Evolutionary conservation across 1,140 invertebrate genomes (phyloP), one percentile per base, ranked within the genome.

Genomic region (Drosophila pallidifrons): DNA sequence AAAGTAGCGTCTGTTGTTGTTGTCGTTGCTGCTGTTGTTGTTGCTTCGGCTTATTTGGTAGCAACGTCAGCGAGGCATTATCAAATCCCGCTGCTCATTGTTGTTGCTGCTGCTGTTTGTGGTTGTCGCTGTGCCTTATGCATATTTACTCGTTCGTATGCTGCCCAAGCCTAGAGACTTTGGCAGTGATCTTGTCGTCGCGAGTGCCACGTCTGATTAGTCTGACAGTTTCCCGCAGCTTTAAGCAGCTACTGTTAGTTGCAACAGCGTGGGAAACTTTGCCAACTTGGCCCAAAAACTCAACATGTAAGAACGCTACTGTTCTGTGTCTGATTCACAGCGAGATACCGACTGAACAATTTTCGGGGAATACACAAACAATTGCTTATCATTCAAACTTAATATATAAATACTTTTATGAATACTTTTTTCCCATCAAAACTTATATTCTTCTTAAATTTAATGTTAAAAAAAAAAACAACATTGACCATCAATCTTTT

Each of bases 161-260:
- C 51, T 69, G 77, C 61, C 60, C 32, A 35, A 63, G 38, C 35
- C 67, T 16, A 63, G 15, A 49, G 8, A 43, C 61, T 74, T 52
- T 89, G 80, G 85, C 80, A 89, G 77, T 88, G 83, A 88, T 88
- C 83, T 88, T 88, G 83, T 88, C 85, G 69, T 30, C 49, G 54
- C 71, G 65, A 83, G 80, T 88, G 69, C 69, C 81, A 75, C 81
- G 81, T 85, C 85, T 82, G 85, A 88, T 89, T 81, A 78, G 75
- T 57, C 69, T 87, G 82, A 87, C 82, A 87, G 82, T 82, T 87
- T 79, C 60, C 72, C 66, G 77, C 85, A 66, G 83, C 71, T 71
- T 46, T 70, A 45, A 58, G 35, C 61, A 87, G 82, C 82, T 87
- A 77, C 82, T 87, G 82, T 83, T 78, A 70, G 63, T 20, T 47